phyloP scores from a whole-genome alignment of 92 coral and sea anemone genomes.

The Porites rus region DNA sequence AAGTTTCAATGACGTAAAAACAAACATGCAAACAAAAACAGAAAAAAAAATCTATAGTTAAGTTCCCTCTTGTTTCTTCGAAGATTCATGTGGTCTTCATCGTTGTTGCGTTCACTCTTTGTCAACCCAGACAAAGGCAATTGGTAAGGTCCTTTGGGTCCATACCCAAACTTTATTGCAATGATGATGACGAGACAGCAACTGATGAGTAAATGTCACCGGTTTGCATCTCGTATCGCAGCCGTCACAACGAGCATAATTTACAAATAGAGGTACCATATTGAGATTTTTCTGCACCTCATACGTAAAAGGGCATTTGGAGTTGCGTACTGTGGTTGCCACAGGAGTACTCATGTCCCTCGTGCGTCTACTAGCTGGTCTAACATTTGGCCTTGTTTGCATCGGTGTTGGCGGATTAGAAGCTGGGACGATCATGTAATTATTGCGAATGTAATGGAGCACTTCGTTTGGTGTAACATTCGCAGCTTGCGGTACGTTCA shows the following conservation, averaged over 20 bases:
- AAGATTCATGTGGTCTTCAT: background rate
- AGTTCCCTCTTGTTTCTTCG: background rate
- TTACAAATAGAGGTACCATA: conserved; percentile 44
- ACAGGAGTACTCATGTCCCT: background rate
- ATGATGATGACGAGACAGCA: conserved; percentile 31
- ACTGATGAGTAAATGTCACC: conserved; percentile 57
- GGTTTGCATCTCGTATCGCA: conserved; percentile 57
- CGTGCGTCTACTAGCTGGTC: background rate
- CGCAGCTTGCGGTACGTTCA: background rate
- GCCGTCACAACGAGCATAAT: conserved; percentile 25
- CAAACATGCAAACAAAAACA: too few relatives aligned
- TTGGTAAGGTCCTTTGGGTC: conserved; percentile 56
- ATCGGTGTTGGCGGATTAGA: conserved; percentile 13
- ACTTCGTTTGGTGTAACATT: background rate
- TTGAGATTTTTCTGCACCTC: background rate
- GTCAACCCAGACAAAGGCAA: conserved; percentile 60
- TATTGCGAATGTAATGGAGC: conserved; percentile 20
- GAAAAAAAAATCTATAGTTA: too few relatives aligned
- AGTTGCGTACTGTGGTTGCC: background rate
- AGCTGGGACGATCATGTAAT: conserved; percentile 33
- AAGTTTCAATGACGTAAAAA: too few relatives aligned
- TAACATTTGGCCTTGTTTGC: background rate
- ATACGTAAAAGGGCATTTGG: conserved; percentile 46
- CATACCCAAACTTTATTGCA: conserved; percentile 69
- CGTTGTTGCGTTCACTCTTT: background rate